Percentiles rank a stretch among this genome's conserved stretches.
These are phyloP conservation scores for Galerucella nymphaeae DNA, from an alignment of 2,888 invertebrate genomes.

Conservation along the genomic window DNA sequence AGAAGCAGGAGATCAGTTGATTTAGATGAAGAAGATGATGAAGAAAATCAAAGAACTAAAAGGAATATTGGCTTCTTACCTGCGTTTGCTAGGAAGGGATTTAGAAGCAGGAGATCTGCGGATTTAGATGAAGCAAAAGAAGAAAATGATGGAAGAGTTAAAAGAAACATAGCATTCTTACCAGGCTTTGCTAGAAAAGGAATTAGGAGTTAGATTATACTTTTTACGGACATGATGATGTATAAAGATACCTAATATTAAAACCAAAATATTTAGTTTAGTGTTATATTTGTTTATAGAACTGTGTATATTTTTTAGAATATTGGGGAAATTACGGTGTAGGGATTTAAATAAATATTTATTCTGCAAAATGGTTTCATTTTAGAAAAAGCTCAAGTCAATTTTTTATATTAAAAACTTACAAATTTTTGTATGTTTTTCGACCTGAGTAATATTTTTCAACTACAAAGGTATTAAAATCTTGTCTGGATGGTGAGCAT, in stretches of 20 bases:
- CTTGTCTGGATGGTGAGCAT: too few relatives aligned
- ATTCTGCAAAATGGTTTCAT: not conserved
- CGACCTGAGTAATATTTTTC: too few relatives aligned
- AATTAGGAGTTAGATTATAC: constrained; percentile 26
- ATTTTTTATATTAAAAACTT: too few relatives aligned
- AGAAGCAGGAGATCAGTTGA: constrained; percentile 31
- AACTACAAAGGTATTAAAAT: too few relatives aligned
- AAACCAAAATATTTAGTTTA: constrained; percentile 4
- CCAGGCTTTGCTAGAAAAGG: constrained; percentile 23
- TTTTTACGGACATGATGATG: not conserved
- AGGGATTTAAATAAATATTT: constrained; percentile 5
- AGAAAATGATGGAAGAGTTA: not conserved
- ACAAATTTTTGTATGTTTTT: too few relatives aligned
- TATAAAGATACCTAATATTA: not conserved
- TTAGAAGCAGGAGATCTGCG: constrained; percentile 32
- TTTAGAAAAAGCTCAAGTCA: not conserved
- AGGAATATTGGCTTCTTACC: constrained; percentile 35
- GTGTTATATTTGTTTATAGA: not conserved
- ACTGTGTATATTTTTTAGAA: constrained; percentile 6
- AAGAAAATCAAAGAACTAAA: constrained; percentile 1
- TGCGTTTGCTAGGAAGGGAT: constrained; percentile 34
- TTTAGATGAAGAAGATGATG: constrained; percentile 3
- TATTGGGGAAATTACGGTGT: not conserved
- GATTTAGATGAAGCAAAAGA: constrained; percentile 8
- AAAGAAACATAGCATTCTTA: constrained; percentile 12